Evolutionary conservation across 2,797 vertebrate species (phyloP).

Genomic region (Rhyacichthys aspro): DNA sequence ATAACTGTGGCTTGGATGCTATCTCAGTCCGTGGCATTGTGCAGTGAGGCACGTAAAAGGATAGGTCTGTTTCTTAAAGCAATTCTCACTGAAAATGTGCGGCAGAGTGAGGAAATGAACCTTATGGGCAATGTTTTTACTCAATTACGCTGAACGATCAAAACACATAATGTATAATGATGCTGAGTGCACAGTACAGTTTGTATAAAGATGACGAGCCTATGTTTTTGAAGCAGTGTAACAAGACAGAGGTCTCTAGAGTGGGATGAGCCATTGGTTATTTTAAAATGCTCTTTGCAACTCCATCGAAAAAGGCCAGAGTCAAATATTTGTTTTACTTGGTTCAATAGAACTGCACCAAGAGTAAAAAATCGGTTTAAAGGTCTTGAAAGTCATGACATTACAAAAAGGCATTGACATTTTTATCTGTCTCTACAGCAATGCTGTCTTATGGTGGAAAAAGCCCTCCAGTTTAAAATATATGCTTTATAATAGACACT

Average conservation of each 20-base stretch:
- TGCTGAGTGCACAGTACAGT: background rate
- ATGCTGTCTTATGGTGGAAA: background rate
- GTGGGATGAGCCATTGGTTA: background rate
- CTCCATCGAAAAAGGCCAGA: background rate
- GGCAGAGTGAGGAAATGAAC: conserved; percentile 32
- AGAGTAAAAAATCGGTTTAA: conserved; percentile 3
- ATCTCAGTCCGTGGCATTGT: conserved; percentile 38
- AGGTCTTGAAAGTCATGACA: conserved; percentile 4
- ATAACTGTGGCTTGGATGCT: conserved; percentile 37
- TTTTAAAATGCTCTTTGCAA: conserved; percentile 10
- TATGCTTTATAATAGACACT: conserved; percentile 48
- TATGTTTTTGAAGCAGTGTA: too few relatives aligned
- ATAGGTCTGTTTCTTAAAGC: conserved; percentile 40
- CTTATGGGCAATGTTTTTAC: conserved; percentile 19
- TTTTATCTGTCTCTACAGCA: background rate
- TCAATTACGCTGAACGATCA: conserved; percentile 16
- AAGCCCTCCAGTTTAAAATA: conserved; percentile 38
- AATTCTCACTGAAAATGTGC: conserved; percentile 35
- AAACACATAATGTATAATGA: background rate
- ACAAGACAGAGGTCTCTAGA: background rate
- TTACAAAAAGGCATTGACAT: background rate
- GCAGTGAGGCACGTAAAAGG: conserved; percentile 31
- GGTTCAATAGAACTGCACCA: background rate
- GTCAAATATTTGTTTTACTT: conserved; percentile 22
- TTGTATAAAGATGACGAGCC: background rate